phyloP scores from a whole-genome alignment of 1,140 invertebrate species.

The Solenopsis invicta region DNA sequence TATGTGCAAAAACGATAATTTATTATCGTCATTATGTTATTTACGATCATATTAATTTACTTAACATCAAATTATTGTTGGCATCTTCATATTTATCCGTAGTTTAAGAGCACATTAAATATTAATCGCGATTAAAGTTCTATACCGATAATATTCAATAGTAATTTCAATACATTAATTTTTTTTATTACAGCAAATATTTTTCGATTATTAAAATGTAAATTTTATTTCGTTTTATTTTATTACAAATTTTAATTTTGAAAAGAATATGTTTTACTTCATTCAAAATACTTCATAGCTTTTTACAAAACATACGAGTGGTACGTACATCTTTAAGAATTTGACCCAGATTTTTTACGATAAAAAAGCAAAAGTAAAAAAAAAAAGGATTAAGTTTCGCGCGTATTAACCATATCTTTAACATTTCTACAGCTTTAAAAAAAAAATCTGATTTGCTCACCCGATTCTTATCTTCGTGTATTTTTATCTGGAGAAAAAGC shows the following conservation, averaged over 20 bases:
- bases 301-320: background rate
- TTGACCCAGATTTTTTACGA: background rate
- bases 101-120: background rate
- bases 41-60: constrained; percentile 3
- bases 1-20: constrained; percentile 34
- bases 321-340: too few species aligned
- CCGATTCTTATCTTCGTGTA: background rate
- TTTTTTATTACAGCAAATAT: background rate
- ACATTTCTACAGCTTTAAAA: background rate
- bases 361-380: background rate
- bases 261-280: background rate
- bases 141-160: background rate
- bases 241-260: background rate
- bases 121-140: background rate
- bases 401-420: too few species aligned
- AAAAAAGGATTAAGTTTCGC: constrained; percentile 5
- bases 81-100: background rate
- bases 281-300: background rate
- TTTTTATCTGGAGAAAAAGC: background rate
- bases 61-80: background rate
- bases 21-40: constrained; percentile 13
- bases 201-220: background rate
- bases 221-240: background rate
- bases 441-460: background rate
- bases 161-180: background rate